Evolutionary conservation across 2,113 vertebrate genomes (phyloP), one percentile per base, ranked within the genome.

Genomic region (Aptenodytes patagonicus): DNA sequence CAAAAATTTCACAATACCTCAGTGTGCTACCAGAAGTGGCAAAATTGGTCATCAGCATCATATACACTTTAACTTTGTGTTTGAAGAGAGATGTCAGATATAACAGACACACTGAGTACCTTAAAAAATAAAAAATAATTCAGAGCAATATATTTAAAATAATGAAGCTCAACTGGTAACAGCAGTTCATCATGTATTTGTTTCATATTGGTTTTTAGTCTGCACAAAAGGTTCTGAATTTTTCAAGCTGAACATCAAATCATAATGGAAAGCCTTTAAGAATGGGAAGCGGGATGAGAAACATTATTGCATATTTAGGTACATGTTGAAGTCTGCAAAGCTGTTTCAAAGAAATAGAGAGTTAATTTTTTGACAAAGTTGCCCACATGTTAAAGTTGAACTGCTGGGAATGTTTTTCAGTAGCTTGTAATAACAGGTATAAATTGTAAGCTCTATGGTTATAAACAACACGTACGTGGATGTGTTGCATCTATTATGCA

Each of bases 401-500:
- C 62, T 91, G 34, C 87, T 85, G 70, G 34, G 58, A 79, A 85
- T 77, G 29, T 34, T 58, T 95, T 92, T 87, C 84, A 46, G 54
- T 58, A 73, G 58, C 46, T 80, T 87, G 58, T 89, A 77, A 78
- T 89, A 93, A 82, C 66, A 87, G 66, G n/a, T 81, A 82, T 87
- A 95, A 97, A 94, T 76, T 87, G 62, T 93, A 96, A 94, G 42
- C 54, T 96, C 71, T 58, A 38, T 80, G 66, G 89, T 66, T 85
- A 84, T 89, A 88, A 94, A 89, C 66, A 82, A 72, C 78, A 85
- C 6, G 10, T 80, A 75, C 0, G 0, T 69, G 62, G 38, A 88
- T 65, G 38, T 66, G 36, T 91, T 84, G 46, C 49, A 85, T 76
- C 58, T 83, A 26, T 77, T 79, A 54, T 44, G 46, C 40, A 54